Percentiles rank a stretch among this genome's conserved stretches.
These are phyloP conservation scores for Nannoperca australis DNA, from an alignment of 2,797 vertebrate genomes.

Conservation along the genomic window DNA sequence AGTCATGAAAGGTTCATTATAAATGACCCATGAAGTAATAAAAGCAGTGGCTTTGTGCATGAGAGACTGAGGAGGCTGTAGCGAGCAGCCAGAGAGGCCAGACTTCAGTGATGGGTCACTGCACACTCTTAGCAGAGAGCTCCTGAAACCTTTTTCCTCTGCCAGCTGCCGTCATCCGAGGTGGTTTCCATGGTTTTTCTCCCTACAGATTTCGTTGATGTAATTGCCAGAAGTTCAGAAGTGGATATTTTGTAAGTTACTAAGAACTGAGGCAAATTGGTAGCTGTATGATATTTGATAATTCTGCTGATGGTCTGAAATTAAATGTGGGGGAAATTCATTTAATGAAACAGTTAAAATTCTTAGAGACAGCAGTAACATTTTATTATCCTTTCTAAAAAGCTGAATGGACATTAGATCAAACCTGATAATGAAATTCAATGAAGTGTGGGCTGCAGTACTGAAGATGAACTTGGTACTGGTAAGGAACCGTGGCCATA, in stretches of 20 bases:
- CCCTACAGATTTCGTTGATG: constrained; percentile 52
- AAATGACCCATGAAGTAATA: constrained; percentile 74
- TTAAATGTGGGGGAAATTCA: neutral
- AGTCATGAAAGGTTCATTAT: constrained; percentile 66
- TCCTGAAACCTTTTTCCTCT: constrained; percentile 59
- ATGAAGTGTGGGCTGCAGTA: neutral
- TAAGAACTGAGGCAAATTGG: constrained; percentile 30
- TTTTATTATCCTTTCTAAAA: neutral
- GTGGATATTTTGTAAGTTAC: constrained; percentile 48
- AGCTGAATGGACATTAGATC: neutral
- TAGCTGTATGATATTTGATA: constrained; percentile 16
- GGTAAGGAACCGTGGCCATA: no score
- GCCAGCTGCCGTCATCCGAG: constrained; percentile 52
- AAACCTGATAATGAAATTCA: neutral
- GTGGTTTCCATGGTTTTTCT: constrained; percentile 39
- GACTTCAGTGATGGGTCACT: constrained; percentile 77
- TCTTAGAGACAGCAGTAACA: neutral
- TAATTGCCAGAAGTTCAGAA: constrained; percentile 65
- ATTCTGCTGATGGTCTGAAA: constrained; percentile 28
- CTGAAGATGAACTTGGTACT: neutral
- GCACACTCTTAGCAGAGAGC: constrained; percentile 68
- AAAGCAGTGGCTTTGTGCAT: constrained; percentile 54
- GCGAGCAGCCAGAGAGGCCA: constrained; percentile 63
- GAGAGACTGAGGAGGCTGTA: constrained; percentile 58
- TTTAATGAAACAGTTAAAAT: constrained; percentile 6